phyloP scores from a whole-genome alignment of 2,113 vertebrate genomes.

The Serilophus lunatus region DNA sequence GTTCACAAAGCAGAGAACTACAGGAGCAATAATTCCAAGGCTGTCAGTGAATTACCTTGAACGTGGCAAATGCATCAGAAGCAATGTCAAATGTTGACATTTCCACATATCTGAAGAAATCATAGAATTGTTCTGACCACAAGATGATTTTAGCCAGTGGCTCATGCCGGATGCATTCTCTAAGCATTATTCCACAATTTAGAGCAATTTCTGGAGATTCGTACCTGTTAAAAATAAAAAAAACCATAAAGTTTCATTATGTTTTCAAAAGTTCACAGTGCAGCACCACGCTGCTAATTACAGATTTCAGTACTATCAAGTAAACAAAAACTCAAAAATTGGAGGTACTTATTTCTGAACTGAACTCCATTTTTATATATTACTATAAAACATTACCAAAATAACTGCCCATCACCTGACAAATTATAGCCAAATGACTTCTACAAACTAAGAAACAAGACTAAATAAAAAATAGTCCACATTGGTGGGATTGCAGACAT shows the following conservation, averaged over 20 bases:
- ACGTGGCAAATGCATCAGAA: slow-evolving; percentile 85
- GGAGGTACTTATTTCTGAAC: neutral
- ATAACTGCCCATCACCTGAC: neutral
- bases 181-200: slow-evolving; percentile 86
- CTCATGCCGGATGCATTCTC: slow-evolving; percentile 85
- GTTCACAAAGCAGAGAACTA: neutral
- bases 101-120: slow-evolving; percentile 89
- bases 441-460: neutral
- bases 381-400: neutral
- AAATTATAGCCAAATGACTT: neutral
- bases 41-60: slow-evolving; percentile 72
- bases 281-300: neutral
- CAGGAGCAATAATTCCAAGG: neutral
- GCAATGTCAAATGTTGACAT: slow-evolving; percentile 89
- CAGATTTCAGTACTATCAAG: neutral
- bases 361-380: neutral
- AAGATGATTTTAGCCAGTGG: slow-evolving; percentile 86
- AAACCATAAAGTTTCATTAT: neutral
- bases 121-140: slow-evolving; percentile 87
- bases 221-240: slow-evolving; percentile 60
- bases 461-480: neutral
- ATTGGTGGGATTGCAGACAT: neutral
- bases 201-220: slow-evolving; percentile 86
- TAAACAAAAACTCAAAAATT: neutral
- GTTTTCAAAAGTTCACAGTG: neutral